phyloP scores from a whole-genome alignment of 2,797 vertebrate genomes.

The Gorsachius magnificus region DNA sequence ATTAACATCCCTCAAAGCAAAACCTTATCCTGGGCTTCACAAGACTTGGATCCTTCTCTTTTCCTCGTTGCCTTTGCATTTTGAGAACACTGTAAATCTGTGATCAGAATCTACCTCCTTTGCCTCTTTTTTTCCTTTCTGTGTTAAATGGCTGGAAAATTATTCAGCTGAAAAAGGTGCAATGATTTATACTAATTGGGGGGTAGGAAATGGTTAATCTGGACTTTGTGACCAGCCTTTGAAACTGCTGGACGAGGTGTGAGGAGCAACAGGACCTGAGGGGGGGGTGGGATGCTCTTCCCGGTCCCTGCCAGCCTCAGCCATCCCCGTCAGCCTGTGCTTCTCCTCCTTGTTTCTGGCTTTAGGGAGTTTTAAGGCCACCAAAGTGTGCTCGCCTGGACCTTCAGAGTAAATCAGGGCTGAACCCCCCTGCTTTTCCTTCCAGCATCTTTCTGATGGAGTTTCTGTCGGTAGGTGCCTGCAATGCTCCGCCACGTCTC shows the following conservation, averaged over 20 bases:
- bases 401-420: not conserved
- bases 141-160: not conserved
- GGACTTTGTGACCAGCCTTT: not conserved
- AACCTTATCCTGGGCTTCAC: not conserved
- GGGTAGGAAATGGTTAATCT: not conserved
- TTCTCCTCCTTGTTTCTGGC: not conserved
- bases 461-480: not conserved
- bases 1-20: not conserved
- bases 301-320: not conserved
- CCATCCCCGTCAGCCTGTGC: not conserved
- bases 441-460: not conserved
- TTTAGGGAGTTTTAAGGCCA: not conserved
- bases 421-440: not conserved
- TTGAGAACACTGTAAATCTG: not conserved
- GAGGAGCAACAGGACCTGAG: not conserved
- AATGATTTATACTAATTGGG: rapidly evolving
- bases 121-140: not conserved
- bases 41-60: not conserved
- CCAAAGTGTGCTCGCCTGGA: rapidly evolving
- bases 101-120: not conserved
- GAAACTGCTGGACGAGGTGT: not conserved
- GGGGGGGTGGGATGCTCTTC: not conserved
- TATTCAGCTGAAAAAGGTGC: not conserved
- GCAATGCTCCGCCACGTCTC: rapidly evolving
- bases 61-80: not conserved